phyloP scores from a whole-genome alignment of 2,113 vertebrate genomes.

The Rutilus rutilus region DNA sequence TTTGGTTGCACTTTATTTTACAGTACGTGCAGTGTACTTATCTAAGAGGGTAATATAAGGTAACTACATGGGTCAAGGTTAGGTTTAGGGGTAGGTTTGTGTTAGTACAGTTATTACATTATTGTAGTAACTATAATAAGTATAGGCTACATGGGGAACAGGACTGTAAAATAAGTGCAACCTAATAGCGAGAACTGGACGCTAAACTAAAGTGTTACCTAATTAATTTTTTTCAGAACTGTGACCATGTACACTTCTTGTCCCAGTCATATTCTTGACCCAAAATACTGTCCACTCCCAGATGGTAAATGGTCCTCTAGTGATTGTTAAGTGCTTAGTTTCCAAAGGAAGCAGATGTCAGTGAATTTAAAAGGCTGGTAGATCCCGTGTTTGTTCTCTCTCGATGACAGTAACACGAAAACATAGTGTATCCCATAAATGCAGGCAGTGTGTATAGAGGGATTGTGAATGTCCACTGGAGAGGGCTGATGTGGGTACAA shows the following conservation, averaged over 20 bases:
- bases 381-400: slow-evolving; percentile 33
- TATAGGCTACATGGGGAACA: no score
- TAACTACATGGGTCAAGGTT: no score
- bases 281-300: slow-evolving; percentile 27
- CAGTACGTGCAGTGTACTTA: no score
- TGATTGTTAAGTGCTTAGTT: slow-evolving; percentile 45
- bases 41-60: no score
- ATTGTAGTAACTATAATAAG: no score
- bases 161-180: no score
- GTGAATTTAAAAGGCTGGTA: slow-evolving; percentile 38
- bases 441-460: slow-evolving; percentile 24
- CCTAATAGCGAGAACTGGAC: no score
- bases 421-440: slow-evolving; percentile 7
- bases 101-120: no score
- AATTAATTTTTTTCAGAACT: neutral
- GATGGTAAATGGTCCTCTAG: slow-evolving; percentile 39
- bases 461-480: slow-evolving; percentile 18
- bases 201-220: no score
- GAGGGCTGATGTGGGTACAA: slow-evolving; percentile 32
- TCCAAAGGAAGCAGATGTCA: slow-evolving; percentile 45
- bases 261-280: slow-evolving; percentile 35
- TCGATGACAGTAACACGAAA: slow-evolving; percentile 14
- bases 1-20: no score
- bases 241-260: slow-evolving; percentile 32
- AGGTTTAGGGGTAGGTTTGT: no score